These are phyloP conservation scores for Rotaria socialis DNA, from an alignment of 2,888 invertebrate species.

Conservation along the genomic window DNA sequence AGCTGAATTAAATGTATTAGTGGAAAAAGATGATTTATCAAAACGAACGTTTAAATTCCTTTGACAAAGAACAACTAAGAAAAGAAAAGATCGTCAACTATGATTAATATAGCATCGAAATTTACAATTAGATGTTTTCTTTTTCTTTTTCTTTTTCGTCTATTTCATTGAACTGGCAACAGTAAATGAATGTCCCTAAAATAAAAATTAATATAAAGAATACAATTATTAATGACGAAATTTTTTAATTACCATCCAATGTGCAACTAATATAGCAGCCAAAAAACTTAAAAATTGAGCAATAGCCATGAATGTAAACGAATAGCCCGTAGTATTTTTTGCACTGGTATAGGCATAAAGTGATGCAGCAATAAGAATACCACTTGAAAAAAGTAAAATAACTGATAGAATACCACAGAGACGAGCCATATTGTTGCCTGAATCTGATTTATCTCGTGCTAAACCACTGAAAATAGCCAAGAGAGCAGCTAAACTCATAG, in stretches of 20 bases:
- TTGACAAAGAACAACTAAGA: too few species aligned
- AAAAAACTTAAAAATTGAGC: constrained; percentile 20
- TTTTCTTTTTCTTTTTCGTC: background rate
- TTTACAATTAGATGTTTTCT: background rate
- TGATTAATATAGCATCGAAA: background rate
- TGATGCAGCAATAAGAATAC: background rate
- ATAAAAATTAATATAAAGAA: background rate
- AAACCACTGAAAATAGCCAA: constrained; percentile 15
- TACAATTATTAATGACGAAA: too few species aligned
- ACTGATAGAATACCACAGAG: background rate
- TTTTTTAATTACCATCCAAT: constrained; percentile 22
- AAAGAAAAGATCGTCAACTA: too few species aligned
- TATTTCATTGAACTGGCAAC: background rate
- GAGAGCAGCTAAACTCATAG: background rate
- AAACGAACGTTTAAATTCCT: too few species aligned
- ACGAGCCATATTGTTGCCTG: constrained; percentile 23
- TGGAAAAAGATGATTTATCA: too few species aligned
- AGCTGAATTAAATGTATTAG: too few species aligned
- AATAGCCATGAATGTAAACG: constrained; percentile 14
- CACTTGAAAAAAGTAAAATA: constrained; percentile 31
- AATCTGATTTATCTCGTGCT: background rate
- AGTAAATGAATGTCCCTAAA: constrained; percentile 23
- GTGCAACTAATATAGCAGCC: constrained; percentile 21
- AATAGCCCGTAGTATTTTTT: background rate
- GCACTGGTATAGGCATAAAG: background rate